These are phyloP conservation scores for Schlechtendalia chinensis DNA, from an alignment of 1,140 invertebrate genomes.

Conservation along the genomic window DNA sequence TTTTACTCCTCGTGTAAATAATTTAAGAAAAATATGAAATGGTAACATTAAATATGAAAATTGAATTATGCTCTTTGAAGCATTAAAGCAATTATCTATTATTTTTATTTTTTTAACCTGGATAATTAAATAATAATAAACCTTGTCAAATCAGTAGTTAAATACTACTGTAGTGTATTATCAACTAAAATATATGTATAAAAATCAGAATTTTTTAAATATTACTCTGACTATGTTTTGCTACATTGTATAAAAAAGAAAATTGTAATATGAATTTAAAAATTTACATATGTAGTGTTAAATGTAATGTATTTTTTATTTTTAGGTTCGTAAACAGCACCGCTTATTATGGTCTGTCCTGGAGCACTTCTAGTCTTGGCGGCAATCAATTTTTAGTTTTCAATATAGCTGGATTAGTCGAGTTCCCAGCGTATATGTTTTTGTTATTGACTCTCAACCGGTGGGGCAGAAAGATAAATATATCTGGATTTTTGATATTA, in stretches of 20 bases:
- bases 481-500: conserved; percentile 70
- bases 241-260: neutral
- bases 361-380: conserved; percentile 73
- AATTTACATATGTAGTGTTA: neutral
- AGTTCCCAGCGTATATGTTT: conserved; percentile 73
- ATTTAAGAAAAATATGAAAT: too few relatives aligned
- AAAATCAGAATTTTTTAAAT: too few relatives aligned
- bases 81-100: too few relatives aligned
- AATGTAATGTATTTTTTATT: conserved; percentile 52
- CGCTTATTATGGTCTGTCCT: conserved; percentile 79
- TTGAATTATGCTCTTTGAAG: too few relatives aligned
- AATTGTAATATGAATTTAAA: neutral
- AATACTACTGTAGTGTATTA: too few relatives aligned
- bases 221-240: too few relatives aligned
- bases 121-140: too few relatives aligned
- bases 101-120: too few relatives aligned
- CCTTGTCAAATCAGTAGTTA: too few relatives aligned
- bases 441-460: conserved; percentile 69
- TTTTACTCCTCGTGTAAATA: too few relatives aligned
- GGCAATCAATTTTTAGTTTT: conserved; percentile 76
- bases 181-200: too few relatives aligned
- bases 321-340: conserved; percentile 74
- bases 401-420: conserved; percentile 71
- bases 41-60: too few relatives aligned
- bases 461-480: conserved; percentile 69